A percentile compares a stretch with the other conserved stretches of the same genome.
Evolutionary conservation across 1,140 invertebrate genomes (phyloP).

Genomic region (Monochamus saltuarius): DNA sequence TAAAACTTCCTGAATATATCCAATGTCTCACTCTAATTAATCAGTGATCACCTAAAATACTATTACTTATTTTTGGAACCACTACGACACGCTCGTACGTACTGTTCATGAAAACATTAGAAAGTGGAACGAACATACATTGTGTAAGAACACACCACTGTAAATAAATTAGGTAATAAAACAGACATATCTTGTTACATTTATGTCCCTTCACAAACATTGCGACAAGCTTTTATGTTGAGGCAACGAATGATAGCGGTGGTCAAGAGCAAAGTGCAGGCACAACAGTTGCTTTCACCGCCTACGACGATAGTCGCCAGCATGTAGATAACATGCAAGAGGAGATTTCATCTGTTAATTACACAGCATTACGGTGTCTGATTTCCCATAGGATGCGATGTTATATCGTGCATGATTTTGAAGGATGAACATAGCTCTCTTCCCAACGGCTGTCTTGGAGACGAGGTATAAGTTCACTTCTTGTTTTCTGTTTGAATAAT

Average conservation of each 20-base stretch:
- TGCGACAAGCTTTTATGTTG: slow-evolving; percentile 3
- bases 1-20: too few relatives aligned
- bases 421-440: slow-evolving; percentile 13
- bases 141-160: too few relatives aligned
- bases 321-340: background rate
- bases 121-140: too few relatives aligned
- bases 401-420: slow-evolving; percentile 6
- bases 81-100: too few relatives aligned
- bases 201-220: background rate
- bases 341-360: slow-evolving; percentile 30
- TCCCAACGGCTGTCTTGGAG: background rate
- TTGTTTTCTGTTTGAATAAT: slow-evolving; percentile 23
- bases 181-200: slow-evolving; percentile 6
- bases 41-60: too few relatives aligned
- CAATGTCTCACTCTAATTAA: too few relatives aligned
- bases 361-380: slow-evolving; percentile 29
- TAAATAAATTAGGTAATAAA: slow-evolving; percentile 8
- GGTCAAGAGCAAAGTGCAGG: slow-evolving; percentile 5
- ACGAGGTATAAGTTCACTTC: slow-evolving; percentile 6
- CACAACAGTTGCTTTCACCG: background rate
- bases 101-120: too few relatives aligned
- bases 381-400: slow-evolving; percentile 34
- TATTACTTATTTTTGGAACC: too few relatives aligned
- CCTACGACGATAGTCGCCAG: background rate
- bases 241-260: background rate